A percentile compares a stretch with the other conserved stretches of the same genome.
Evolutionary conservation across 2,113 vertebrate genomes (phyloP).

Genomic region (Marmota monax): DNA sequence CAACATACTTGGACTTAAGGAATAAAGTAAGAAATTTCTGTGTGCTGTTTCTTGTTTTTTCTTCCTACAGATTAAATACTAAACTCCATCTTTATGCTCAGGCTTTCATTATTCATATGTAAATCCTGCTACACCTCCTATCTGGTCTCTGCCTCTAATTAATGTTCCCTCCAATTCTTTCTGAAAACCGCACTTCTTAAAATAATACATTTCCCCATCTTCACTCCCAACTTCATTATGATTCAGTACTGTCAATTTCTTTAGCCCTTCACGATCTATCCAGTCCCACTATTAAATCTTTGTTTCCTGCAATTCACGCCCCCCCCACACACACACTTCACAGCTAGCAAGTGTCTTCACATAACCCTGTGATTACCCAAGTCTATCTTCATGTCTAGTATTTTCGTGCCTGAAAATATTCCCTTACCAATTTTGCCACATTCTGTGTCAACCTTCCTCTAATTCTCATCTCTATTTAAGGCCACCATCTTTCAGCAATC

Average conservation of each 20-base stretch:
- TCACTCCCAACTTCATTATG: background rate
- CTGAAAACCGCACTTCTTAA: background rate
- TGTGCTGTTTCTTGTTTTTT: background rate
- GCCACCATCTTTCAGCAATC: background rate
- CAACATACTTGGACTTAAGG: background rate
- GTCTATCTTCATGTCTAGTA: background rate
- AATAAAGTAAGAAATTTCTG: background rate
- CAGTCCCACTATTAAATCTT: background rate
- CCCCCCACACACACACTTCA: background rate
- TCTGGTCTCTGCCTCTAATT: background rate
- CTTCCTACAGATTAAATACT: background rate
- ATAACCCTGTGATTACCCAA: background rate
- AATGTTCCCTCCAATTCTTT: background rate
- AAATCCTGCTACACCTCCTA: background rate
- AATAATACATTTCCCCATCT: background rate
- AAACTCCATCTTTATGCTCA: background rate
- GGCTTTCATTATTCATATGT: background rate
- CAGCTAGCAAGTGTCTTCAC: background rate
- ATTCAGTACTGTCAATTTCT: background rate
- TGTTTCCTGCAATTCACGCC: background rate
- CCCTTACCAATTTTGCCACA: background rate
- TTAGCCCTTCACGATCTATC: background rate
- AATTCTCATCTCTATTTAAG: background rate
- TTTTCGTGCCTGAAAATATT: conserved; percentile 15
- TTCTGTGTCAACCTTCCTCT: background rate